Evolutionary conservation across 2,888 invertebrate species (phyloP), one percentile per base, ranked within the genome.

Genomic region (Euplexia lucipara): DNA sequence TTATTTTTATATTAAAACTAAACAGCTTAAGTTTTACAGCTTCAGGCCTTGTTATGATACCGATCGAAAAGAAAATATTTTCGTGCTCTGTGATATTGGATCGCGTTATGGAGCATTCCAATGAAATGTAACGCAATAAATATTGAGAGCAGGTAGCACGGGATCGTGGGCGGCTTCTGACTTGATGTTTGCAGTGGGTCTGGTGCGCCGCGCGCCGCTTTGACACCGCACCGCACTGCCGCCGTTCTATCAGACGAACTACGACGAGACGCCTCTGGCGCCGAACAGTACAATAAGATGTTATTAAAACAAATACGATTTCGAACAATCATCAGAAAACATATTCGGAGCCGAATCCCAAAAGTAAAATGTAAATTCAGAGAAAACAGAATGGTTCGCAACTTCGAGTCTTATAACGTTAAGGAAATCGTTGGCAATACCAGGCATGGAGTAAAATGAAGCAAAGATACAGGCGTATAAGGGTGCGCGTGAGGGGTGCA

Each of bases 381-480:
- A 72, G 81, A 83, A 83, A 84, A 83, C 78, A 79, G 80, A 77
- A 74, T 59, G 56, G 70, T 32, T 52, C 76, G 70, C 62, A 80
- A 82, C 81, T 82, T 81, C 71, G 78, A 83, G 78, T 86, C 79
- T 82, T 83, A 77, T 83, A 86, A 84, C 84, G 84, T 87, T 85
- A 88, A 86, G 87, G 89, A 90, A 92, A 91, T 90, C 90, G 88
- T 91, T 91, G 88, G 88, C 82, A 84, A 88, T 88, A 88, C 88
- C n/a, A 88, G 86, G 86, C 90, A 83, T 87, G 86, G 86, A 91
- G 90, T 88, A 89, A 90, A 93, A 91, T 91, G 87, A 91, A 91
- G 90, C 88, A 90, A 91, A 92, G 92, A 93, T 91, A 90, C 86
- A 86, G 86, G 86, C 86, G 86, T 79, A 74, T 73, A 84, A 83